Evolutionary conservation across 92 coral and sea anemone genomes (phyloP).

Genomic region (Paragorgia papillata): DNA sequence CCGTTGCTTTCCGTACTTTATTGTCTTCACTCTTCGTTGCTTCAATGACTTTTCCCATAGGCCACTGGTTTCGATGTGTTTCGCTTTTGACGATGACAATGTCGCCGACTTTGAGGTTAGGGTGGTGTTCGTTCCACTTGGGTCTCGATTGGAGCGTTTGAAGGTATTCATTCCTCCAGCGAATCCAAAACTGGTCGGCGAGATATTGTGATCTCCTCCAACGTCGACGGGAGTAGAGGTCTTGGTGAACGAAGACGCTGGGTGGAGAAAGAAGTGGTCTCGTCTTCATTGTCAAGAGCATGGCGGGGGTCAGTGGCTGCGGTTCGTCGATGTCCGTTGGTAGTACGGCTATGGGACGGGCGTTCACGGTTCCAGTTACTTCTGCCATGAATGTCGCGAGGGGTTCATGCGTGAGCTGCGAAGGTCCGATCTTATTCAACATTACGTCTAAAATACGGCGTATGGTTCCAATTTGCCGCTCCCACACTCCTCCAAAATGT

Average conservation of each 20-base stretch:
- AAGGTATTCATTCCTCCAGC: conserved; percentile 59
- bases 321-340: conserved; percentile 40
- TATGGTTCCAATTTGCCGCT: conserved; percentile 19
- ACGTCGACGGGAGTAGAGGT: conserved; percentile 52
- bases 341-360: conserved; percentile 22
- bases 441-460: conserved; percentile 24
- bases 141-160: conserved; percentile 50
- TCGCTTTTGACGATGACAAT: conserved; percentile 48
- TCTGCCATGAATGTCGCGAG: conserved; percentile 30
- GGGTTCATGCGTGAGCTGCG: conserved; percentile 17
- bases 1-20: conserved; percentile 44
- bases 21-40: conserved; percentile 47
- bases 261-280: conserved; percentile 36
- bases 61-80: conserved; percentile 49
- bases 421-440: not conserved
- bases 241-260: conserved; percentile 37
- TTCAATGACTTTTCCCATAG: conserved; percentile 45
- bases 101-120: conserved; percentile 47
- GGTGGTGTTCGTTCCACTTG: conserved; percentile 43
- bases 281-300: conserved; percentile 40
- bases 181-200: conserved; percentile 55
- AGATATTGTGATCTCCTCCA: conserved; percentile 65
- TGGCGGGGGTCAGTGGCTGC: conserved; percentile 33
- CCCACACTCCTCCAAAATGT: conserved; percentile 56
- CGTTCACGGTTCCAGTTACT: conserved; percentile 24